Conservation (phyloP, 2,797 vertebrate species). For the Paedocypris micromegethes region DNA sequence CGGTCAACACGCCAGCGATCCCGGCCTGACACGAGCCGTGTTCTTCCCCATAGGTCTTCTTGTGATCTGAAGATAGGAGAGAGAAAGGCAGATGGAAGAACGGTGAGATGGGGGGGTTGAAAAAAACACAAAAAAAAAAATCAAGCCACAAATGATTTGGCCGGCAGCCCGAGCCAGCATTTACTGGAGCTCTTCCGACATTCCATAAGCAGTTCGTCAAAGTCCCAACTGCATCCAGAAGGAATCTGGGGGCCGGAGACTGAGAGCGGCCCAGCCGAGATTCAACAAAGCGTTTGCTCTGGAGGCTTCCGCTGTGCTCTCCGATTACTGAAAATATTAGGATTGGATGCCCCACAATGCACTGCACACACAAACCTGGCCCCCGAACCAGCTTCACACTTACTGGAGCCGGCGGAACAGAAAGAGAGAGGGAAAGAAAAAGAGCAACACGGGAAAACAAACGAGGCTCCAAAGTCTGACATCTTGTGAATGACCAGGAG, state of each 20-base stretch:
- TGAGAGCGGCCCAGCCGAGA: conserved; percentile 50
- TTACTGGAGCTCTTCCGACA: conserved; percentile 71
- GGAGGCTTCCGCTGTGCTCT: conserved; percentile 44
- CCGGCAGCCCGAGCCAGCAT: conserved; percentile 65
- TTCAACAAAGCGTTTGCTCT: conserved; percentile 54
- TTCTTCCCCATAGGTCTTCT: conserved; percentile 99
- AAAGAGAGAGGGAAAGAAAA: conserved; percentile 57
- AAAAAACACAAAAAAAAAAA: conserved; percentile 44
- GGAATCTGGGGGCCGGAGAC: conserved; percentile 60
- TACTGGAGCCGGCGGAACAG: conserved; percentile 36
- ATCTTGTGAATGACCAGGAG: neutral
- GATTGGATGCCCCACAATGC: conserved; percentile 62
- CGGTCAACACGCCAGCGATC: conserved; percentile 87
- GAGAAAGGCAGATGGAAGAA: conserved; percentile 37
- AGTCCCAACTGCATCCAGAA: conserved; percentile 59
- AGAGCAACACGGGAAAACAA: conserved; percentile 47
- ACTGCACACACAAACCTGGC: conserved; percentile 55
- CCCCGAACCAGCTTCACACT: conserved; percentile 36
- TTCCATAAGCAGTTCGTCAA: conserved; percentile 76
- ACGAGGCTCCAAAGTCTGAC: conserved; percentile 44
- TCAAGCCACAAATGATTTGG: conserved; percentile 70
- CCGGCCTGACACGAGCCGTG: conserved; percentile 98
- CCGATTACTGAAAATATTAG: conserved; percentile 70
- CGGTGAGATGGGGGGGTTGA: too few species aligned
- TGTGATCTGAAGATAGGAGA: conserved; percentile 77